A percentile compares a stretch with the other conserved stretches of the same genome.
Evolutionary conservation across 2,113 vertebrate species (phyloP).

Genomic region (Pangasianodon gigas): DNA sequence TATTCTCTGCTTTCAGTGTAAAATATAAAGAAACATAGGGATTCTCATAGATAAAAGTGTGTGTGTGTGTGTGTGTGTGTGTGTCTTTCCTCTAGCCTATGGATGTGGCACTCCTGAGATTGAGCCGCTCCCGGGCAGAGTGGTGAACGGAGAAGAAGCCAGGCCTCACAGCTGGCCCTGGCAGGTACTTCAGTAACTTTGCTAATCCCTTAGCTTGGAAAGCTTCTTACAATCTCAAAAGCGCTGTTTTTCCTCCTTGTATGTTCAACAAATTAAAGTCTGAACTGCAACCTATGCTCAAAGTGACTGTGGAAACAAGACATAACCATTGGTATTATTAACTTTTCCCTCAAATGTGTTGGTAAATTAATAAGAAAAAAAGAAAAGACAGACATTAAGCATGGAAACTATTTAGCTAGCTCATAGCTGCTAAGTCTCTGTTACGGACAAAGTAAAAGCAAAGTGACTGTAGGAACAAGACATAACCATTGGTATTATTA

Average conservation of each 20-base stretch:
- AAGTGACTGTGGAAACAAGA: neutral
- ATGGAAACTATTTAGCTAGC: no score
- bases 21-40: neutral
- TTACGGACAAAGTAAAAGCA: neutral
- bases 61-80: neutral
- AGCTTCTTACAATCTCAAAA: neutral
- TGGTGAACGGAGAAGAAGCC: conserved; percentile 72
- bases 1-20: neutral
- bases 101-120: conserved; percentile 68
- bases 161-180: conserved; percentile 71
- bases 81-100: conserved; percentile 53
- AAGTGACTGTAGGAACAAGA: neutral
- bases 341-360: no score
- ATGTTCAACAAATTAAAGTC: neutral
- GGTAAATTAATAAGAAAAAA: no score
- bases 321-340: neutral
- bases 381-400: no score
- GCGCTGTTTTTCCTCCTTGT: neutral
- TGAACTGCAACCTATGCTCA: neutral
- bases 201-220: neutral
- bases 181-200: conserved; percentile 63
- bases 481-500: neutral
- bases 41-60: neutral
- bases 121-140: conserved; percentile 56
- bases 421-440: neutral